Evolutionary conservation across 2,113 vertebrate species (phyloP), one percentile per base, ranked within the genome.

Genomic region (Planiliza haematocheilus): DNA sequence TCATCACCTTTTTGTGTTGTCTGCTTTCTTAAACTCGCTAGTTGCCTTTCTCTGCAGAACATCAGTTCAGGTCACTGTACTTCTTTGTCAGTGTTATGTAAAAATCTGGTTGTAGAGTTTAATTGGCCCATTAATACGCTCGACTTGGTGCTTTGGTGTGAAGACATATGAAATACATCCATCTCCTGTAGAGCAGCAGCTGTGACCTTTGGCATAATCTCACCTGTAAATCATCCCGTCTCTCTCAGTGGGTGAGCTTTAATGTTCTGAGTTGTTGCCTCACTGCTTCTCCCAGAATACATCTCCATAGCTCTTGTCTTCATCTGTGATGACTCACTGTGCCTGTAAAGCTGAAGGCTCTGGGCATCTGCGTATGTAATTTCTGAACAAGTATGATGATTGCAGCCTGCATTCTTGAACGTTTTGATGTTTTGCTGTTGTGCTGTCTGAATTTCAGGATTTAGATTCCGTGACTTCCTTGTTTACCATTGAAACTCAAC

Each of bases 291-390:
- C 20, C n/a, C 62, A 39, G 42, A 61, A 69, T 79, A 8, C 48
- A n/a, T 45, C 49, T 67, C 50, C 38, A 34, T 10, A 4, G 14
- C 45, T 77, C 46, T 65, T 30, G 24, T 30, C 24, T 30, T 30
- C 5, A 30, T 30, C 24, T 30, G 49, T 60, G 63, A 64, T 82
- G 70, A 79, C 65, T 85, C 75, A 74, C 52, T 57, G 75, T 58
- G 60, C 18, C 37, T 69, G 51, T 61, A 7, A 34, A 64, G 43
- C 70, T 24, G 36, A 46, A 71, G 7, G 13, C 58, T 63, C 64
- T 17, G 38, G 82, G 60, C 77, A 63, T 86, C 76, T 78, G 61
- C 68, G 48, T 24, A 34, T 79, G 75, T 71, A 17, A 57, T 83
- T 30, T 81, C 50, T 70, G 65, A 51, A 30, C 43, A 46, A 73